Conservation (phyloP, 2,888 invertebrate genomes). For the Tillus elongatus region DNA sequence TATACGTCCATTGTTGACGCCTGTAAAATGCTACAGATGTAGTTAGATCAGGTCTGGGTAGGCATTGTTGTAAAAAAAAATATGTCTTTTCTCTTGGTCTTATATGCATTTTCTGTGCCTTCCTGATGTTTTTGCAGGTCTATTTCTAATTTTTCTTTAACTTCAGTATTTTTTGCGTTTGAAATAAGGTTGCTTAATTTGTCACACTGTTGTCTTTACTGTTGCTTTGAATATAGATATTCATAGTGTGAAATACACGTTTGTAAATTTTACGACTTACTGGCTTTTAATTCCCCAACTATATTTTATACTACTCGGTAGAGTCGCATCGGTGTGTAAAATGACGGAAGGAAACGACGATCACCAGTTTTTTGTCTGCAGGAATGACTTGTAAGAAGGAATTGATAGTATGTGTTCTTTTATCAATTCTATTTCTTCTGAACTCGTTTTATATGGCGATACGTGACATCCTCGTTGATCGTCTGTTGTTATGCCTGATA, state of each 20-base stretch:
- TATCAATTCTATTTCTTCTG: neutral
- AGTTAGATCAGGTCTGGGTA: neutral
- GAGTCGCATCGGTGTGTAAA: too few species aligned
- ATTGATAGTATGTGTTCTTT: constrained; percentile 1
- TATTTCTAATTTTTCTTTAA: neutral
- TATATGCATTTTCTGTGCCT: constrained; percentile 1
- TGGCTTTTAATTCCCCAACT: too few species aligned
- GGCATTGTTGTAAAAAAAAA: constrained; percentile 1
- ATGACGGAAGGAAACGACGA: too few species aligned
- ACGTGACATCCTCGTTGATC: neutral
- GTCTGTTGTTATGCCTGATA: too few species aligned
- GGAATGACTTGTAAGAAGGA: constrained; percentile 1
- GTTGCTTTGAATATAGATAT: constrained; percentile 1
- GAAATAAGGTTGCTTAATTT: too few species aligned
- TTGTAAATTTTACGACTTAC: constrained; percentile 2
- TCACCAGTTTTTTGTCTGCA: too few species aligned
- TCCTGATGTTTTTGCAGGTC: constrained; percentile 3
- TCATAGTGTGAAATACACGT: neutral
- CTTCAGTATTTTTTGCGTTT: too few species aligned
- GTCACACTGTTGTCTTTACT: constrained; percentile 4
- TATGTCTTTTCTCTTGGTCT: constrained; percentile 2
- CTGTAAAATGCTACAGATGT: neutral
- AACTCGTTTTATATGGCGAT: neutral
- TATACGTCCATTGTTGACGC: too few species aligned
- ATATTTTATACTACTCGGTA: too few species aligned